A percentile compares a stretch with the other conserved stretches of the same genome.
These are phyloP conservation scores for Carlito syrichta DNA, from an alignment of 2,113 vertebrate species.

Conservation along the genomic window DNA sequence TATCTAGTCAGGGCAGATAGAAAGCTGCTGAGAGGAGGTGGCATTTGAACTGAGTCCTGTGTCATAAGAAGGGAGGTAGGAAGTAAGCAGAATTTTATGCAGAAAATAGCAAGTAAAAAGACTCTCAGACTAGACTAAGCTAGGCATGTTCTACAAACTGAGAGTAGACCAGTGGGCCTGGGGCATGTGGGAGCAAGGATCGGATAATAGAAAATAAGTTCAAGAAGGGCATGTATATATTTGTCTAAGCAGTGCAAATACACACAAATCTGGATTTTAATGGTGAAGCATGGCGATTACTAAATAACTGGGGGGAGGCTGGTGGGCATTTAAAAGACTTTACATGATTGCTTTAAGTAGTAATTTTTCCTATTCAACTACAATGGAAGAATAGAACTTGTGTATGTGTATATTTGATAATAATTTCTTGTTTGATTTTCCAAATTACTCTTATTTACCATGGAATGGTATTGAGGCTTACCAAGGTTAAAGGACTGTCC, in stretches of 20 bases:
- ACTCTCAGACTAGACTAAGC: neutral
- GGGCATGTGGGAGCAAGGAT: neutral
- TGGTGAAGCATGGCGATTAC: neutral
- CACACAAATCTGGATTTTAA: neutral
- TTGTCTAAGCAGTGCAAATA: neutral
- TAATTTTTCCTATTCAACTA: neutral
- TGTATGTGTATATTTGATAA: neutral
- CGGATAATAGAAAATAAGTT: too few species aligned
- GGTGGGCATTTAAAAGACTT: neutral
- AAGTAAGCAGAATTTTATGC: neutral
- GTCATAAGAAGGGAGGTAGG: neutral
- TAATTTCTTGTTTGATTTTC: neutral
- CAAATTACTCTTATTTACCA: neutral
- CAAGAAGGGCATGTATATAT: neutral
- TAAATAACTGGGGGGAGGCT: neutral
- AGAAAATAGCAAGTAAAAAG: neutral
- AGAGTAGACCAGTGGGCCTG: neutral
- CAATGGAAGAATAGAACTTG: neutral
- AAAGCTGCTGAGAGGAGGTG: neutral
- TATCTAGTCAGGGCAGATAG: neutral
- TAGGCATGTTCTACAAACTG: neutral
- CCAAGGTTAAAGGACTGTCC: neutral
- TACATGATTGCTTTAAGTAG: neutral
- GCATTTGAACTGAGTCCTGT: neutral
- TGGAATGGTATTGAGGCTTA: neutral